Base-by-base conservation (phyloP, 2,113 vertebrate genomes). In the Delphinapterus leucas region DNA sequence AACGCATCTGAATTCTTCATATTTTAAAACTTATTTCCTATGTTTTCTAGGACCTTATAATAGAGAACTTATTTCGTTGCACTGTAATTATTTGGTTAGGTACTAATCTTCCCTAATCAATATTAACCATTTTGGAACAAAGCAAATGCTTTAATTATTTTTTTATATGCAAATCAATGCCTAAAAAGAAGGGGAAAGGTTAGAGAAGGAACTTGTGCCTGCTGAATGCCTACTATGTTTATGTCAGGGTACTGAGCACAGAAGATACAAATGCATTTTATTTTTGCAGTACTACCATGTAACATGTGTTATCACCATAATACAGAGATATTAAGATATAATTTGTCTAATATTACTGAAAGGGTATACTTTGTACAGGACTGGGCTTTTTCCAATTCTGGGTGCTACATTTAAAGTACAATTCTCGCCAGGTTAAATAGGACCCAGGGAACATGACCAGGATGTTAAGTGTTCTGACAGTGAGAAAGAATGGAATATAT, bases 1-100 rank as follows among this genome's bases (percentile, higher is more conserved):
- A 93, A 84, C 13, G 60, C 58, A 63, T 87, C 31, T 63, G 33
- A 92, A 71, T 65, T 95, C 18, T 73, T 95, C 31, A 73, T 47
- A n/a, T 15, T 74, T 82, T 33, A 63, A 93, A 91, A 82, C 1
- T 3, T 82, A 38, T 44, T 96, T 70, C 8, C 18, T n/a, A 2
- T 20, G 55, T 76, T 85, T 20, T 65, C 9, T 79, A 33, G 15
- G 10, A 71, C 65, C n/a, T 81, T 68, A 33, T 15, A 58, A 17
- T 36, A 71, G 8, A 89, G 3, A 93, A 70, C 0, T 67, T 81
- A 60, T 23, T 90, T 60, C 44, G 4, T 12, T 71, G 13, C 7
- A 33, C 28, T 61, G 1, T 20, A 82, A 68, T 89, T 47, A 55
- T 92, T 96, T 93, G 9, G 1, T 89, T 94, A 61, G 21, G 18